Evolutionary conservation across 2,113 vertebrate species (phyloP), one percentile per base, ranked within the genome.

Genomic region (Circaetus cinerascens): DNA sequence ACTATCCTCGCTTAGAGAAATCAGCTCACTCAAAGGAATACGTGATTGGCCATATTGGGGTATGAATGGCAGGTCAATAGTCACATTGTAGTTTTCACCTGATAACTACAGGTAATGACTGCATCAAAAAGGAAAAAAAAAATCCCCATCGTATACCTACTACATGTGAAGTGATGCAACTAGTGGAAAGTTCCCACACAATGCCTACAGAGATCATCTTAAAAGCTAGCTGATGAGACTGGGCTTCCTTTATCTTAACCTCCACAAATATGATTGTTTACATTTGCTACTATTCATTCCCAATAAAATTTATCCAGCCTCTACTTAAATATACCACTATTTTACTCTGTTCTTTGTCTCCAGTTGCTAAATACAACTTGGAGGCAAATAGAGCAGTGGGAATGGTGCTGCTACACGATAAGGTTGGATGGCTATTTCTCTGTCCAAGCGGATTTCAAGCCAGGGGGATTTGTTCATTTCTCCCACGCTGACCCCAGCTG

Each of bases 21-120:
- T 16, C 13, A 12, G 19, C 22, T 91, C 38, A 34, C 26, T 10
- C 57, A 55, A 20, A 91, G 32, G 38, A 82, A 77, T 12, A 40
- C 0, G 2, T 7, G 36, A 34, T 30, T 41, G 27, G 41, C n/a
- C 16, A 3, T 20, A 38, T 4, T 13, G 29, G 7, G 15, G 11
- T 32, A 36, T 5, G 13, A 27, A 57, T 41, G 15, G 50, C 59
- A 78, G 53, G 50, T 73, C 77, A 55, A 40, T 7, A 30, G 53
- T 66, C 45, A 43, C 9, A 16, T 8, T 6, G 32, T 16, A 40
- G 41, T 55, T 55, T 67, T 71, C 59, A 34, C 27, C 66, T 7
- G 36, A 43, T 27, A 62, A 20, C 23, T 29, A 48, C 71, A 34
- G 17, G 19, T 36, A 55, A 59, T 9, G 12, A 32, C 40, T 63